Conservation (phyloP, 2,113 vertebrate genomes). For the Pan troglodytes region DNA sequence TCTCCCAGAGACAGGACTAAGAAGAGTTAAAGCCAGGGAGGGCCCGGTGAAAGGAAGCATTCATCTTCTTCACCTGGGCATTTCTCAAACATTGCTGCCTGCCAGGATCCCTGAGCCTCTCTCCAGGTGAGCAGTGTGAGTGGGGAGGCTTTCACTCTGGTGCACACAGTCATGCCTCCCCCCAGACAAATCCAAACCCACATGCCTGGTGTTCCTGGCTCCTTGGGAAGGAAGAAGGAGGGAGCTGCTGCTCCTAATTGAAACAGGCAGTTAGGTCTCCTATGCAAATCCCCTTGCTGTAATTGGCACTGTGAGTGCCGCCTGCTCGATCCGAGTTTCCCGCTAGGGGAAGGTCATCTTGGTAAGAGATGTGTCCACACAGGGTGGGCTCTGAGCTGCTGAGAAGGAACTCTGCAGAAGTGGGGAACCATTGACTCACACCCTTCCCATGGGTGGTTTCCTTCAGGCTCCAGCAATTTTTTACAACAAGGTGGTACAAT, state of each 20-base stretch:
- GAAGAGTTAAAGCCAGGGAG: not conserved
- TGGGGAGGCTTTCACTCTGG: not conserved
- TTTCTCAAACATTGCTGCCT: not conserved
- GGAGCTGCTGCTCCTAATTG: slow-evolving; percentile 17
- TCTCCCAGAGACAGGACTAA: slow-evolving; percentile 45
- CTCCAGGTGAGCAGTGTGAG: not conserved
- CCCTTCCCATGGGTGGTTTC: not conserved
- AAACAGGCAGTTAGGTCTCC: not conserved
- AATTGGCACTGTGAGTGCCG: slow-evolving; percentile 45
- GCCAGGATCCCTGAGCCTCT: not conserved
- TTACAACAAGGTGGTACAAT: not conserved
- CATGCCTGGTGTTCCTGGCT: accelerated
- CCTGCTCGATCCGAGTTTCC: slow-evolving; percentile 49
- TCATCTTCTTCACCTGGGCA: not conserved
- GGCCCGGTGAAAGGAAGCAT: not conserved
- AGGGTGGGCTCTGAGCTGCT: not conserved
- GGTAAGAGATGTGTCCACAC: not conserved
- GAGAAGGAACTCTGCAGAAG: not conserved
- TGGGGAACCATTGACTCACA: not conserved
- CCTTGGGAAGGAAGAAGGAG: not conserved
- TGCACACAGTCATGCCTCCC: too few species aligned
- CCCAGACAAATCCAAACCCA: not conserved
- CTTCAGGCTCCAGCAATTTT: not conserved
- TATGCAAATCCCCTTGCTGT: slow-evolving; percentile 43
- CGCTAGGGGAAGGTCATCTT: not conserved